Conservation (phyloP, 2,888 invertebrate species). For the Eupelmus urozonus region DNA sequence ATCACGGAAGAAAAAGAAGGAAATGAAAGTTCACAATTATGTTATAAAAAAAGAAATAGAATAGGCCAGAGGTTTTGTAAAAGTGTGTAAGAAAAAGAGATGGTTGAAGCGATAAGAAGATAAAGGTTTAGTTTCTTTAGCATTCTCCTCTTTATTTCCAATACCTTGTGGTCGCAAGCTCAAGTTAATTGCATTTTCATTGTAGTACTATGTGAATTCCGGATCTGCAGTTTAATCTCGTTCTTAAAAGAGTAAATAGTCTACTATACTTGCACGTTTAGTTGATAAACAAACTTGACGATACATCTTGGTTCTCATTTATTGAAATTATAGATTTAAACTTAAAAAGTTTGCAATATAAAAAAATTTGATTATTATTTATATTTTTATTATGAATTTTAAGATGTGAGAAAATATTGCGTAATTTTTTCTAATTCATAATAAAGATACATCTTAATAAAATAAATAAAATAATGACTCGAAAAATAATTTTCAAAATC, state of each 20-base stretch:
- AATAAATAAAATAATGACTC: too few relatives aligned
- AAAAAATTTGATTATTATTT: too few relatives aligned
- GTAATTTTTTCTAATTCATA: too few relatives aligned
- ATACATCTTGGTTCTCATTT: neutral
- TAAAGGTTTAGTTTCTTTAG: constrained; percentile 9
- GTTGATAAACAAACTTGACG: too few relatives aligned
- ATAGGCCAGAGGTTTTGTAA: neutral
- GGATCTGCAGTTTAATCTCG: neutral
- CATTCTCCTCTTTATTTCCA: constrained; percentile 10
- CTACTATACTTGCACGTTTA: neutral
- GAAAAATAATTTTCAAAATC: too few relatives aligned
- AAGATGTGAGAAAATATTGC: too few relatives aligned
- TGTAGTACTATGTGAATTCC: constrained; percentile 4
- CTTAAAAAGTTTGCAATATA: too few relatives aligned
- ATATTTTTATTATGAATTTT: too few relatives aligned
- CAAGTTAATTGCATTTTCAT: constrained; percentile 43
- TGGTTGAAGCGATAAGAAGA: neutral
- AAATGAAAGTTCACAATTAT: neutral
- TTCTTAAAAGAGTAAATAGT: neutral
- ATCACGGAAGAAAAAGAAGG: neutral
- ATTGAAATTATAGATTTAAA: neutral
- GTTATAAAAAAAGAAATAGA: neutral
- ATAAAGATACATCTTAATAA: too few relatives aligned
- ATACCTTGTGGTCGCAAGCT: neutral
- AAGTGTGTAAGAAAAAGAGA: neutral